phyloP scores from a whole-genome alignment of 1,140 invertebrate species.

The Drosophila lacteicornis region DNA sequence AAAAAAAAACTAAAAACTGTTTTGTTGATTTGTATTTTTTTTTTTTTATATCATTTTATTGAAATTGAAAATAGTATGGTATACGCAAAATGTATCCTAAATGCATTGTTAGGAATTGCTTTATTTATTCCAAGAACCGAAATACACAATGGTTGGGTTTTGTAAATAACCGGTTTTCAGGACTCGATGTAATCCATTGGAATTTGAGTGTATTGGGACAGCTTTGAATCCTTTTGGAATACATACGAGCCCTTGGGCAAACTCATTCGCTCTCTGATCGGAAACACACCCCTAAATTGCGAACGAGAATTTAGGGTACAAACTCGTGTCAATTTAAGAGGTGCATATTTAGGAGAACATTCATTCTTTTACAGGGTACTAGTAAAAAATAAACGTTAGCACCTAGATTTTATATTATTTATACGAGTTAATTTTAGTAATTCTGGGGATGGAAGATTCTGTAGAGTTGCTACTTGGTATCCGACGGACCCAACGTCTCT shows the following conservation, averaged over 20 bases:
- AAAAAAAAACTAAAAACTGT: too few relatives aligned
- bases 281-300: constrained; percentile 53
- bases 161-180: constrained; percentile 46
- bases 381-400: too few relatives aligned
- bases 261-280: constrained; percentile 50
- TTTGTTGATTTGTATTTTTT: not conserved
- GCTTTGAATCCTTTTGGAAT: constrained; percentile 20
- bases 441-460: too few relatives aligned
- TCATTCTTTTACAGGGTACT: too few relatives aligned
- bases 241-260: not conserved
- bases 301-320: constrained; percentile 6
- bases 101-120: not conserved
- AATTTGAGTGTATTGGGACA: constrained; percentile 35
- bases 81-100: not conserved
- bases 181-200: constrained; percentile 7
- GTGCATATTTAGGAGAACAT: too few relatives aligned
- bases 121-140: constrained; percentile 7
- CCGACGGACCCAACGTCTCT: too few relatives aligned
- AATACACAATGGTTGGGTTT: constrained; percentile 5
- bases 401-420: too few relatives aligned
- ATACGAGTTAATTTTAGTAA: too few relatives aligned
- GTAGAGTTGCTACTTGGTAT: too few relatives aligned
- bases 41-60: not conserved
- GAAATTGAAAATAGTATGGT: not conserved
- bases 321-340: too few relatives aligned